These are phyloP conservation scores for Leptinotarsa defecta DNA, from an alignment of 1,140 invertebrate species.

Conservation along the genomic window DNA sequence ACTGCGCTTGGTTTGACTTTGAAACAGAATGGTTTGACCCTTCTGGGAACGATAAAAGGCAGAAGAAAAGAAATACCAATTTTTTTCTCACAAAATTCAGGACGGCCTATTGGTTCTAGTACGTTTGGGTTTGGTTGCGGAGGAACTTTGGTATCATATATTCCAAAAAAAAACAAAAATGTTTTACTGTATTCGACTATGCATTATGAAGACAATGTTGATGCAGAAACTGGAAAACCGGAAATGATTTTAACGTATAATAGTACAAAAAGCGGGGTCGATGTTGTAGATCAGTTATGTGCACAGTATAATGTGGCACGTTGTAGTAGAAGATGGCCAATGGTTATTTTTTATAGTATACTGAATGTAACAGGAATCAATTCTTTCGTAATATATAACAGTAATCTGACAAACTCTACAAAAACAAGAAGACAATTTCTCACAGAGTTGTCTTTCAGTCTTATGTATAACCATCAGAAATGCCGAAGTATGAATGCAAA, in stretches of 20 bases:
- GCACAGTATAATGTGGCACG: slow-evolving; percentile 2
- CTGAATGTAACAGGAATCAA: no score
- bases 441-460: no score
- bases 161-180: slow-evolving; percentile 25
- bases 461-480: no score
- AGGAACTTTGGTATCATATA: slow-evolving; percentile 24
- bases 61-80: no score
- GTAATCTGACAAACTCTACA: no score
- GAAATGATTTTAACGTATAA: slow-evolving; percentile 30
- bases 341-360: no score
- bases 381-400: no score
- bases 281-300: slow-evolving; percentile 56
- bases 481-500: no score
- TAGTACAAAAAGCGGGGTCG: slow-evolving; percentile 55
- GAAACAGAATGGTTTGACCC: background rate
- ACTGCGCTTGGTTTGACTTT: background rate
- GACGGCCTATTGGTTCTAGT: background rate
- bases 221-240: slow-evolving; percentile 28
- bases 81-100: background rate
- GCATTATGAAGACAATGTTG: slow-evolving; percentile 18
- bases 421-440: no score
- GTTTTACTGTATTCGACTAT: slow-evolving; percentile 23
- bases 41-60: no score
- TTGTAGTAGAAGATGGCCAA: slow-evolving; percentile 23
- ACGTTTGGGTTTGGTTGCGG: slow-evolving; percentile 21